Conservation (phyloP, 1,140 invertebrate genomes). For the Oedothorax gibbosus region DNA sequence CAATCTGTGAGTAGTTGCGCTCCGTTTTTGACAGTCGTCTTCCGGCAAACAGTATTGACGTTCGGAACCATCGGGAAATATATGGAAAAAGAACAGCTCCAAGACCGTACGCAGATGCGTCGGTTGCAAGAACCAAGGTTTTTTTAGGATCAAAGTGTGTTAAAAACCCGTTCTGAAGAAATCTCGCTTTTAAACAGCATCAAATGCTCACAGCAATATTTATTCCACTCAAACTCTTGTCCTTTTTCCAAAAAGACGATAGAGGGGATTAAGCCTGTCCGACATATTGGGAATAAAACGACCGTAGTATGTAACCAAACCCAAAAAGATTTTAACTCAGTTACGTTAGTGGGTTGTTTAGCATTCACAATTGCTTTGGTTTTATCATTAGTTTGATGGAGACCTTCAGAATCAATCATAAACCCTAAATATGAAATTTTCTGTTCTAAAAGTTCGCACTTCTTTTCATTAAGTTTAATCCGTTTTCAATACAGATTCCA, state of each 20-base stretch:
- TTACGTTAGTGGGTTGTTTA: slow-evolving; percentile 46
- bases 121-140: slow-evolving; percentile 61
- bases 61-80: slow-evolving; percentile 62
- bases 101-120: slow-evolving; percentile 70
- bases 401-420: slow-evolving; percentile 10
- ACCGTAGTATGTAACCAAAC: slow-evolving; percentile 68
- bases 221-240: background rate
- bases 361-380: slow-evolving; percentile 25
- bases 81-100: slow-evolving; percentile 70
- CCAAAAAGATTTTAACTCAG: slow-evolving; percentile 52
- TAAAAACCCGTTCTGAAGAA: background rate
- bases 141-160: no score
- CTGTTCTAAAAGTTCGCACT: slow-evolving; percentile 10
- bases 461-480: background rate
- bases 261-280: slow-evolving; percentile 66
- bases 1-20: slow-evolving; percentile 70
- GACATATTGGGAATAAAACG: slow-evolving; percentile 69
- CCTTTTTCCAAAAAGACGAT: slow-evolving; percentile 64
- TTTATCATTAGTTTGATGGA: slow-evolving; percentile 30
- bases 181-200: background rate
- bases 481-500: background rate
- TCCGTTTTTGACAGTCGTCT: background rate
- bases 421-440: slow-evolving; percentile 1
- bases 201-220: slow-evolving; percentile 3
- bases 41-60: slow-evolving; percentile 66